A percentile compares a stretch with the other conserved stretches of the same genome.
These are phyloP conservation scores for Tortricodes alternella DNA, from an alignment of 2,888 invertebrate species.

Conservation along the genomic window DNA sequence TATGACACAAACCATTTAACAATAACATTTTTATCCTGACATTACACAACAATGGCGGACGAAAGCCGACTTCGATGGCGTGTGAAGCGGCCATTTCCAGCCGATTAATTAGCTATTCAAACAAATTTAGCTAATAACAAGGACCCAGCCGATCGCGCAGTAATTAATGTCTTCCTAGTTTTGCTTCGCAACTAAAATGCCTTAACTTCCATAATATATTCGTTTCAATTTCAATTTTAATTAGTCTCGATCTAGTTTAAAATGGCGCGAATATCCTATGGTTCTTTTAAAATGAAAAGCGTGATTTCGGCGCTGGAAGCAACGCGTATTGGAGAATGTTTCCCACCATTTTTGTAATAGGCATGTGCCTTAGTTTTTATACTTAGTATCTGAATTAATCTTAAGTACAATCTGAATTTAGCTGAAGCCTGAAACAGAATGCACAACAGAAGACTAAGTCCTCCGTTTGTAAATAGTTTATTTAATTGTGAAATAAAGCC, in stretches of 20 bases:
- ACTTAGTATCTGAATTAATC: no score
- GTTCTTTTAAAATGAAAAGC: no score
- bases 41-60: background rate
- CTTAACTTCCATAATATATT: background rate
- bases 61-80: conserved; percentile 44
- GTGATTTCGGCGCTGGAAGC: conserved; percentile 11
- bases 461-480: no score
- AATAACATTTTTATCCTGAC: background rate
- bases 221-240: no score
- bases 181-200: conserved; percentile 33
- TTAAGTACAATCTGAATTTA: no score
- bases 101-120: conserved; percentile 74
- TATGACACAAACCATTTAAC: no score
- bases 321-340: conserved; percentile 3
- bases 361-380: background rate
- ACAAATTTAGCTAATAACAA: conserved; percentile 76
- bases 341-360: conserved; percentile 15
- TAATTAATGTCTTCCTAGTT: conserved; percentile 58
- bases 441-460: no score
- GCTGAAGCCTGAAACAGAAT: no score
- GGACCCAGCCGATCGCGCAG: conserved; percentile 53
- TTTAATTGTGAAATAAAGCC: no score
- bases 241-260: no score
- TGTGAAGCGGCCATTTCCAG: conserved; percentile 56
- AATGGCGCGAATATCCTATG: no score